phyloP scores from a whole-genome alignment of 2,888 invertebrate genomes.

The Gisinianus flammeolus region DNA sequence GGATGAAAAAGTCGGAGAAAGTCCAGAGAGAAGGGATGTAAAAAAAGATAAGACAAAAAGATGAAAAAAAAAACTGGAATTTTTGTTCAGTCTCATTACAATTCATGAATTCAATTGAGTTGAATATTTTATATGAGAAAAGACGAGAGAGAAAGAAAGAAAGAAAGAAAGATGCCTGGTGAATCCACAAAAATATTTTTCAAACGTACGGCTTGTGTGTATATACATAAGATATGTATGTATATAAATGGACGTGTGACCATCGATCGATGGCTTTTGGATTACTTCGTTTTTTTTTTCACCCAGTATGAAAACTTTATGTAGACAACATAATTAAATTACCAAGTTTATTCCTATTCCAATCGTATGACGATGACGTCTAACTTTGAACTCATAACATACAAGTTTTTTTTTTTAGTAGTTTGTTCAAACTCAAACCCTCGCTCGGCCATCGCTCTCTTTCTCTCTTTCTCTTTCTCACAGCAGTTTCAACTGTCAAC shows the following conservation, averaged over 20 bases:
- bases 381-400: too few relatives aligned
- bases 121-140: conserved; percentile 35
- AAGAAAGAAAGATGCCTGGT: conserved; percentile 30
- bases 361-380: too few relatives aligned
- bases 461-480: too few relatives aligned
- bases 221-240: neutral
- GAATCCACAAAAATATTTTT: conserved; percentile 40
- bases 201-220: too few relatives aligned
- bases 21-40: too few relatives aligned
- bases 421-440: too few relatives aligned
- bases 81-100: conserved; percentile 48
- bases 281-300: neutral
- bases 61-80: neutral
- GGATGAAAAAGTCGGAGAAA: conserved; percentile 5
- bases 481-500: too few relatives aligned
- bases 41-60: too few relatives aligned
- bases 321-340: conserved; percentile 2
- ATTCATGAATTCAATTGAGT: conserved; percentile 53
- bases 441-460: too few relatives aligned
- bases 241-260: neutral
- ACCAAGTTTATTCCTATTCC: neutral
- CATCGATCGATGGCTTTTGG: neutral
- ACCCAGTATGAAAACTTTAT: neutral
- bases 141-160: too few relatives aligned
- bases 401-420: too few relatives aligned